These are phyloP conservation scores for Salticus scenicus DNA, from an alignment of 2,888 invertebrate species.

Conservation along the genomic window DNA sequence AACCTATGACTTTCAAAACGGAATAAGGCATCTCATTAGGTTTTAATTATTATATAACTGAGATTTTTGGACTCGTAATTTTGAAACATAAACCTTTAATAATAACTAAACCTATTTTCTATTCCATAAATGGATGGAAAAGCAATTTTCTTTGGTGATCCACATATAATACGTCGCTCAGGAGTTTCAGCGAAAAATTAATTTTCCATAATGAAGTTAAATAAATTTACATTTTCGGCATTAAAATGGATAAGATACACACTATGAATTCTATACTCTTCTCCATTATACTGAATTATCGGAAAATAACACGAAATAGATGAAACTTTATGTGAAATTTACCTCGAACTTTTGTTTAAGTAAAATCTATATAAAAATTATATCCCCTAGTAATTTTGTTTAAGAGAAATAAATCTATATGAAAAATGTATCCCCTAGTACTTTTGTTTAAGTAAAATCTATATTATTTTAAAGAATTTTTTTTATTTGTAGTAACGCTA, in stretches of 20 bases:
- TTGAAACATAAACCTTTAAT: background rate
- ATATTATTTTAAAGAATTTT: no score
- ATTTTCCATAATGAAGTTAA: conserved; percentile 4
- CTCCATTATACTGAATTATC: background rate
- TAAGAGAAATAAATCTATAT: no score
- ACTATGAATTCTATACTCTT: background rate
- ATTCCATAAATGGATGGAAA: conserved; percentile 25
- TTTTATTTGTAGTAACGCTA: no score
- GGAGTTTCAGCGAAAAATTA: conserved; percentile 11
- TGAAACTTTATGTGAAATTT: no score
- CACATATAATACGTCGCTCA: background rate
- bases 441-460: no score
- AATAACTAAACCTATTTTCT: background rate
- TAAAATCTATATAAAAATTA: no score
- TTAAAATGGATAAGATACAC: conserved; percentile 33
- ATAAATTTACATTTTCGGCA: conserved; percentile 33
- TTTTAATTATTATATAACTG: background rate
- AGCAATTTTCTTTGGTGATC: background rate
- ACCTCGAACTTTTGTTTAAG: no score
- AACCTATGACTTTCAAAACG: no score
- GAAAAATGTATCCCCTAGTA: no score
- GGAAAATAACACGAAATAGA: background rate
- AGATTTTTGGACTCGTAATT: background rate
- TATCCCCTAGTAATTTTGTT: no score
- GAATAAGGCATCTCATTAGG: background rate